Evolutionary conservation across 2,113 vertebrate genomes (phyloP).

Genomic region (Cyprinodon brontotheroides): DNA sequence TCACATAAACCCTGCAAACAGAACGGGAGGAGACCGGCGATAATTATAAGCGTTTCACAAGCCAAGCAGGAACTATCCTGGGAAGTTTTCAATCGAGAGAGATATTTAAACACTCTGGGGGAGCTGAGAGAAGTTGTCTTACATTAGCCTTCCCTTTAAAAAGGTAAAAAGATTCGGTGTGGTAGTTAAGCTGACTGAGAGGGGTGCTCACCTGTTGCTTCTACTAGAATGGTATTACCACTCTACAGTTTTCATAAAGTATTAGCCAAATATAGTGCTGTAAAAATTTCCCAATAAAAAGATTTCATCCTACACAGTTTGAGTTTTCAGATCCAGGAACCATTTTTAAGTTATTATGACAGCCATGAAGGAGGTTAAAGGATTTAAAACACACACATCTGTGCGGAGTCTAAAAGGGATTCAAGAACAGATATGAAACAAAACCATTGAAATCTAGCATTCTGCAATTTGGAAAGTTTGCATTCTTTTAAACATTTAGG

Average conservation of each 20-base stretch:
- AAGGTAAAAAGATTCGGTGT: constrained; percentile 9
- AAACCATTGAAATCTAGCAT: neutral
- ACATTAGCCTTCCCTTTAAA: constrained; percentile 64
- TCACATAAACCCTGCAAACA: constrained; percentile 75
- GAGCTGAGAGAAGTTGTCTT: constrained; percentile 66
- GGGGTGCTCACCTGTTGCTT: constrained; percentile 63
- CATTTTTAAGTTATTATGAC: neutral
- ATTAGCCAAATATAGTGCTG: neutral
- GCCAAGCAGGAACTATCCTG: constrained; percentile 79
- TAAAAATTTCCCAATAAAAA: neutral
- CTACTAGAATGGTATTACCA: constrained; percentile 37
- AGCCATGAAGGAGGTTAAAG: neutral
- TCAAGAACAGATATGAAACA: neutral
- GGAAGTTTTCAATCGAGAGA: constrained; percentile 82
- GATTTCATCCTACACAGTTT: neutral
- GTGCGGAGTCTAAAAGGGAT: neutral
- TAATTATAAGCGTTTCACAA: constrained; percentile 84
- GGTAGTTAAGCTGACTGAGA: constrained; percentile 37
- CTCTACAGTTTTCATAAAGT: constrained; percentile 30
- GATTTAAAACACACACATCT: neutral
- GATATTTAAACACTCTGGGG: constrained; percentile 70
- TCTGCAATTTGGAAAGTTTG: neutral
- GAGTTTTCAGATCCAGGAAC: neutral
- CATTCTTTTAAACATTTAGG: neutral
- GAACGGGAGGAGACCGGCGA: constrained; percentile 75